Conservation (phyloP, 2,113 vertebrate species). For the Columba livia region DNA sequence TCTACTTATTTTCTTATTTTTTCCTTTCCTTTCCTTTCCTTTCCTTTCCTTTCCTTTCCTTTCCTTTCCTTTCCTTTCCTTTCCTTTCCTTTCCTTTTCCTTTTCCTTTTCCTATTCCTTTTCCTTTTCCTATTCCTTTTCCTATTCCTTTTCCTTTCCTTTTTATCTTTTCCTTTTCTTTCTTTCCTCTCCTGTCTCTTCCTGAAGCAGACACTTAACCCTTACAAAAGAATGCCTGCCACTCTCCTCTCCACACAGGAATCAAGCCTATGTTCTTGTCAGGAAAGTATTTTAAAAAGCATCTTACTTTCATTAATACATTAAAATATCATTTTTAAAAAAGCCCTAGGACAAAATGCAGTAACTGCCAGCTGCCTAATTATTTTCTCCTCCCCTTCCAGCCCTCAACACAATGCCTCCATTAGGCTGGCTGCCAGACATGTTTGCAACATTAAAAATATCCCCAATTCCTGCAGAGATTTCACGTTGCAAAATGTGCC, state of each 20-base stretch:
- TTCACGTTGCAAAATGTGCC: neutral
- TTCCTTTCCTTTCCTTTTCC: too few species aligned
- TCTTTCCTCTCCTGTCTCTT: neutral
- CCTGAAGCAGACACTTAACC: neutral
- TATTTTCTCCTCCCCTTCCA: slow-evolving; percentile 27
- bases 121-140: too few species aligned
- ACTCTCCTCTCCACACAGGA: neutral
- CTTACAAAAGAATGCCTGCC: neutral
- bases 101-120: too few species aligned
- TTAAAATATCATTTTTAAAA: neutral
- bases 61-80: too few species aligned
- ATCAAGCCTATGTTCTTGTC: neutral
- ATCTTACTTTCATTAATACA: slow-evolving; percentile 15
- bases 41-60: too few species aligned
- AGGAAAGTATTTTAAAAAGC: neutral
- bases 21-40: neutral
- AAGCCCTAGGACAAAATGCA: neutral
- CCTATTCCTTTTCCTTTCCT: too few species aligned
- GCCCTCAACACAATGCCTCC: neutral
- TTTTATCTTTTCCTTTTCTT: too few species aligned
- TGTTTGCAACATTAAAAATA: neutral
- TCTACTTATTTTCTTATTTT: neutral
- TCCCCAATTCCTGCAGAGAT: neutral
- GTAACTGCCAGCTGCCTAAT: slow-evolving; percentile 15
- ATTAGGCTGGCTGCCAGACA: neutral